A percentile compares a stretch with the other conserved stretches of the same genome.
phyloP scores from a whole-genome alignment of 2,888 invertebrate genomes.

The Cloeon dipterum region DNA sequence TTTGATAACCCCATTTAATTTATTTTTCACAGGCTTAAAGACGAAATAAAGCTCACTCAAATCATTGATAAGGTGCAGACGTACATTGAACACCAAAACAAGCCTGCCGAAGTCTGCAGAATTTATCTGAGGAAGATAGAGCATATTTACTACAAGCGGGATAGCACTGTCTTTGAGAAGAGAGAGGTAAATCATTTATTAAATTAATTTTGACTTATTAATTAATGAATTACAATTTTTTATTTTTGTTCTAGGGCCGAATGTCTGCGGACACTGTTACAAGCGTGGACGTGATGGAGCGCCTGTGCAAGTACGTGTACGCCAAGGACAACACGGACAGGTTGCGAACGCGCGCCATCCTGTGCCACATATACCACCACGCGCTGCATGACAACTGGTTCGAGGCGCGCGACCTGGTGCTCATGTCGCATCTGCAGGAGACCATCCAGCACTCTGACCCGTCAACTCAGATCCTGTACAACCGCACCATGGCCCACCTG shows the following conservation, averaged over 20 bases:
- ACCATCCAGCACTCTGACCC: conserved; percentile 97
- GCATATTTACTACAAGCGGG: conserved; percentile 95
- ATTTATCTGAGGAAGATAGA: conserved; percentile 91
- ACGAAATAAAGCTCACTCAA: conserved; percentile 72
- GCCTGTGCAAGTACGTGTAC: conserved; percentile 88
- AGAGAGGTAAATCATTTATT: conserved; percentile 25
- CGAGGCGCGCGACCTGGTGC: conserved; percentile 70
- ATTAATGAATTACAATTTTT: too few species aligned
- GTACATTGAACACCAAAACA: conserved; percentile 49
- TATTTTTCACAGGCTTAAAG: conserved; percentile 35
- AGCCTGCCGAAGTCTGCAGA: conserved; percentile 72
- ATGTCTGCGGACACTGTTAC: conserved; percentile 28
- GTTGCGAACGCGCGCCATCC: conserved; percentile 80
- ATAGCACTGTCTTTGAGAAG: conserved; percentile 56
- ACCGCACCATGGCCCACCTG: conserved; percentile 94
- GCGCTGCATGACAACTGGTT: conserved; percentile 93
- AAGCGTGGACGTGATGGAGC: conserved; percentile 76
- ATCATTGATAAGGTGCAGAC: conserved; percentile 72
- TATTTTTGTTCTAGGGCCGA: neutral
- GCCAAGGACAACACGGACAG: conserved; percentile 83
- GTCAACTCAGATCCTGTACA: conserved; percentile 92
- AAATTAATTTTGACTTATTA: neutral
- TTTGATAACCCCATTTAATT: neutral
- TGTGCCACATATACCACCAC: conserved; percentile 96
- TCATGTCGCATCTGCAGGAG: conserved; percentile 97